Base-by-base conservation (phyloP, 2,797 vertebrate genomes). In the Manis crassicaudata region DNA sequence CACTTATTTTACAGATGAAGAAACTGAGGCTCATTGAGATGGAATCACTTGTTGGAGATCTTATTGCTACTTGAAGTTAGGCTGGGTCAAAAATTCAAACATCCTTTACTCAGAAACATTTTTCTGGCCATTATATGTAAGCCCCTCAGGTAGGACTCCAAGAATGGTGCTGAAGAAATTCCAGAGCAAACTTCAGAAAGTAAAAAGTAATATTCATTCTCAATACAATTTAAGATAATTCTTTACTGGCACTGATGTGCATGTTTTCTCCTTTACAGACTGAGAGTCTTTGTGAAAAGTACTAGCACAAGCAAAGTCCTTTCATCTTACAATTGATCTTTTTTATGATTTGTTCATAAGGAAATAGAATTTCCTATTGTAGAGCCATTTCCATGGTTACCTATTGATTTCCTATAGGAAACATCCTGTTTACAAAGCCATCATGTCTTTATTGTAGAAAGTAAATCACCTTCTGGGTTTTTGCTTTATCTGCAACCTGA, bases 361-460 rank as follows among this genome's bases (percentile, higher is more conserved):
- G 58, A 88, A 95, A 94, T 52, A 65, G 73, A 83, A 70, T 65
- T 92, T 43, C 83, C 68, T 72, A 86, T 29, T 52, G 72, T 12
- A 67, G 88, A 96, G 46, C 63, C 97, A 94, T 98, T 97, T 76
- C 97, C 97, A 98, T 96, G 96, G 97, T 96, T 97, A 97, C 96
- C 50, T n/a, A 92, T 95, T 92, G 85, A 96, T 97, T 97, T 97
- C 92, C 93, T 8, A 0, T 67, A 93, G n/a, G 80, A 72, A 25
- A 7, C 5, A 14, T 90, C 25, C 56, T 96, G 89, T 94, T 97
- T 95, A 76, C 88, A 90, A 0, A n/a, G 94, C 65, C 73, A 52
- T 84, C 60, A 52, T 3, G 56, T 94, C 95, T 95, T 81, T 75
- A 95, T 46, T 62, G 84, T 87, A 62, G 50, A 96, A 65, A 96